These are phyloP conservation scores for Caenorhabditis elegans DNA, from an alignment of 1,140 invertebrate genomes.

Conservation along the genomic window WBcel235 BX284603.4:8245501-8246000, in stretches of 20 bases:
- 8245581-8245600: conserved; percentile 12
- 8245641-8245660: not conserved
- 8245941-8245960: conserved; percentile 99
- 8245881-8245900: conserved; percentile 59
- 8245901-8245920: conserved; percentile 66
- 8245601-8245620: conserved; percentile 16
- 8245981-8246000: conserved; percentile 94
- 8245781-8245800: too few species aligned
- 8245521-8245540: conserved; percentile 36
- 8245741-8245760: not conserved
- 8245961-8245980: conserved; percentile 90
- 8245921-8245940: conserved; percentile 86
- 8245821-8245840: too few species aligned
- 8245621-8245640: not conserved
- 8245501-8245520: not conserved
- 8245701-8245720: not conserved
- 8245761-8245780: too few species aligned
- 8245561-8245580: not conserved
- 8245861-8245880: not conserved
- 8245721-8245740: not conserved
- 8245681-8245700: not conserved
- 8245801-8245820: too few species aligned
- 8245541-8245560: conserved; percentile 35
- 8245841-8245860: too few species aligned
- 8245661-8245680: not conserved